Conservation (phyloP, 2,113 vertebrate species). For the Oxyruncus cristatus region DNA sequence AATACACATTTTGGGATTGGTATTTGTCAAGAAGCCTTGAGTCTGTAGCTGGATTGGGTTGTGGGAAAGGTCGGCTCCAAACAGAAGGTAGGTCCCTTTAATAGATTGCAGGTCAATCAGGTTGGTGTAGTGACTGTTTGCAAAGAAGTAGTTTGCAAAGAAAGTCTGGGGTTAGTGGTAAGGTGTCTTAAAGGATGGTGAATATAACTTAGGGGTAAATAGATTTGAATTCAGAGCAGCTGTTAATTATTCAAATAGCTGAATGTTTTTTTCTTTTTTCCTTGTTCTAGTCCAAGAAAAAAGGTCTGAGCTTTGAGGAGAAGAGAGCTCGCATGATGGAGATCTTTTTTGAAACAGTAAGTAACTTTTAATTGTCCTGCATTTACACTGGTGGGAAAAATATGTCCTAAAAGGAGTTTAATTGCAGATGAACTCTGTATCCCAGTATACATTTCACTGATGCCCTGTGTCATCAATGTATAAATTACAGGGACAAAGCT, state of each 20-base stretch:
- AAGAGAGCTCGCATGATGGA: slow-evolving; percentile 97
- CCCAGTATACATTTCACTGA: background rate
- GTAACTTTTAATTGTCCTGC: slow-evolving; percentile 19
- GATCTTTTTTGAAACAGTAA: slow-evolving; percentile 96
- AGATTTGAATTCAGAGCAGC: background rate
- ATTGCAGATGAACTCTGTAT: background rate
- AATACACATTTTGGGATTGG: background rate
- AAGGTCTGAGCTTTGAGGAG: slow-evolving; percentile 92
- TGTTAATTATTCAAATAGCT: background rate
- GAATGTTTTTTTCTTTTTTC: background rate
- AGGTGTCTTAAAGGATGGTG: background rate
- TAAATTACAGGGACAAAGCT: background rate
- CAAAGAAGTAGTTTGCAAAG: background rate
- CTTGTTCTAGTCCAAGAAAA: slow-evolving; percentile 90
- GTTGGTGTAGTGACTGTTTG: background rate
- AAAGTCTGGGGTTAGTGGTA: background rate
- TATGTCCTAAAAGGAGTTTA: background rate
- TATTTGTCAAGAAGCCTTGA: background rate
- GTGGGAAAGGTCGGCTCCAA: fast-evolving
- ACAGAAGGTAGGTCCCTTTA: background rate
- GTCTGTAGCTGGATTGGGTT: background rate
- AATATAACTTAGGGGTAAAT: background rate
- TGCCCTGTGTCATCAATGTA: background rate
- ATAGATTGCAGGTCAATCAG: background rate
- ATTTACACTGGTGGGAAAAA: background rate